These are phyloP conservation scores for Bembecia ichneumoniformis DNA, from an alignment of 2,888 invertebrate genomes.

Conservation along the genomic window DNA sequence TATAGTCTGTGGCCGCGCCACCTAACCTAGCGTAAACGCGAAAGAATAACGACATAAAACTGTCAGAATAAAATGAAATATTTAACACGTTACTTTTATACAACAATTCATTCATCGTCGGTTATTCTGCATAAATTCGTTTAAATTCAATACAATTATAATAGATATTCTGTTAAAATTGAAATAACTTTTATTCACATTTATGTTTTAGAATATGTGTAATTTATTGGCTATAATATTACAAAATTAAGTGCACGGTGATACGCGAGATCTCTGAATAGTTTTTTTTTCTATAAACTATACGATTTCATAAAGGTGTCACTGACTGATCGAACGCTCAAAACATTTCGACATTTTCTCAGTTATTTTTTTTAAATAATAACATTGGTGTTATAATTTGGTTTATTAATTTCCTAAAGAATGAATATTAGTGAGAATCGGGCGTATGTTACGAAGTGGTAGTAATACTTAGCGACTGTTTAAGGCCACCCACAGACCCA, in stretches of 20 bases:
- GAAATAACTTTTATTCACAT: constrained; percentile 68
- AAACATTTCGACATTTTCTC: neutral
- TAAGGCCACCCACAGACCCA: neutral
- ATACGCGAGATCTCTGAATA: constrained; percentile 32
- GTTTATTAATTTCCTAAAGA: constrained; percentile 14
- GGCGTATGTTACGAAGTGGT: constrained; percentile 56
- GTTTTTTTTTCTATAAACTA: constrained; percentile 6
- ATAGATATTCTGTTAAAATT: constrained; percentile 66
- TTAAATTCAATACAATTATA: constrained; percentile 58
- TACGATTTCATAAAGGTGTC: constrained; percentile 5
- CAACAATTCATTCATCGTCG: constrained; percentile 39
- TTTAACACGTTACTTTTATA: constrained; percentile 42
- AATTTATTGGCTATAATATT: constrained; percentile 48
- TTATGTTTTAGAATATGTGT: constrained; percentile 68
- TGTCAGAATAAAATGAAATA: constrained; percentile 59
- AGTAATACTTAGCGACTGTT: constrained; percentile 36
- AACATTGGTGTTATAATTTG: constrained; percentile 15
- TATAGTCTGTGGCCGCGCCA: constrained; percentile 59
- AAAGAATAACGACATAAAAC: constrained; percentile 60
- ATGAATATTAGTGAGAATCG: constrained; percentile 34
- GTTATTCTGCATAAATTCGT: constrained; percentile 59
- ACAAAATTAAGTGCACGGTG: constrained; percentile 57
- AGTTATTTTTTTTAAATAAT: neutral
- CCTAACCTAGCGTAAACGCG: constrained; percentile 66
- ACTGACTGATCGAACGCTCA: constrained; percentile 2